Base-by-base conservation (phyloP, 2,797 vertebrate genomes). In the Synanceia verrucosa region DNA sequence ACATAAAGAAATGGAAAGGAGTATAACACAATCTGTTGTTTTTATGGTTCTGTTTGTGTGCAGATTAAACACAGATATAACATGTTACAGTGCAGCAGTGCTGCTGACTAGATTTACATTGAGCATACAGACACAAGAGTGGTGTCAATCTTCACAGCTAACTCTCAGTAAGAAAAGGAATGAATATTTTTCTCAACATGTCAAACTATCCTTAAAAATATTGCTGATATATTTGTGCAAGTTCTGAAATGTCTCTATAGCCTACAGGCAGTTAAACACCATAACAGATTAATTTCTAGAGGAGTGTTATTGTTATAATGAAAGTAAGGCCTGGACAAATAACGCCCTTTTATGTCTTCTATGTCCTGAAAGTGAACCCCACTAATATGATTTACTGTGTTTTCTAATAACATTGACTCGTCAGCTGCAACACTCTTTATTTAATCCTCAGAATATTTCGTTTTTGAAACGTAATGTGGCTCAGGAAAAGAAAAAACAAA, bases 341-440 rank as follows among this genome's bases (percentile, higher is more conserved):
- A 1, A 55, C 26, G 53, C 19, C 47, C 3, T 41, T 26, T 61
- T 41, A 11, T 63, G 26, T 41, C 37, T 60, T 56, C 46, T 6
- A 34, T 18, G 33, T 31, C 24, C 8, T 51, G 19, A 41, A 11
- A 19, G n/a, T 64, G 33, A 64, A 50, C 29, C 34, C 9, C 4
- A 6, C 34, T 65, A 39, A 75, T 50, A 51, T 24, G 16, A 63
- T 70, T 62, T 46, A 13, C 6, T 36, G 26, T 33, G 19, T 64
- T 53, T 48, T 28, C 9, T 29, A 39, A 57, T 39, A 59, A 24
- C 29, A 51, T 66, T 50, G 65, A 67, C 39, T 39, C n/a, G 9
- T 73, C 19, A 48, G 34, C 68, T 44, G n/a, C 50, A 61, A 19
- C 56, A 28, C 26, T 21, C 65, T 58, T 59, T 34, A 62, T 73